Evolutionary conservation across 2,113 vertebrate species (phyloP).

Genomic region (Dascyllus trimaculatus): DNA sequence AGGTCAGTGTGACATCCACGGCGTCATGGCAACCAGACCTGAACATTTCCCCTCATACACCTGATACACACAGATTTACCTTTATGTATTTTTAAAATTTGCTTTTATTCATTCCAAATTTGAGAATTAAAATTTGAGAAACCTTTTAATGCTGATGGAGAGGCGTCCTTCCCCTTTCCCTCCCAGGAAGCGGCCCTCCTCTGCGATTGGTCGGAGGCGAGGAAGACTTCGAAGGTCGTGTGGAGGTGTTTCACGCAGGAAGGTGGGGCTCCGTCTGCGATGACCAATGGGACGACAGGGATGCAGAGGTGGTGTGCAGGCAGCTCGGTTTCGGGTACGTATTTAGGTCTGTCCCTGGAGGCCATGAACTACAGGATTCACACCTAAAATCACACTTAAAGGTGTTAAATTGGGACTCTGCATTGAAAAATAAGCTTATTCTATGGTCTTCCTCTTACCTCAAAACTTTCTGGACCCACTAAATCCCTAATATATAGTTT

Average conservation of each 20-base stretch:
- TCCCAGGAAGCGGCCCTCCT: slow-evolving; percentile 86
- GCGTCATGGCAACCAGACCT: slow-evolving; percentile 22
- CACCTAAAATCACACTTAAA: too few species aligned
- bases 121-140: too few species aligned
- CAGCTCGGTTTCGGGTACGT: slow-evolving; percentile 90
- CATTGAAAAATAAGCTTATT: too few species aligned
- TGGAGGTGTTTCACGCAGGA: slow-evolving; percentile 91
- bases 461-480: not conserved
- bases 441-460: too few species aligned
- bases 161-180: not conserved
- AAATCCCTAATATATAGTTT: not conserved
- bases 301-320: slow-evolving; percentile 93
- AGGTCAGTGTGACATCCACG: slow-evolving; percentile 84
- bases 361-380: too few species aligned
- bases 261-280: slow-evolving; percentile 93
- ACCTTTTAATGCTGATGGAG: not conserved
- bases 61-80: slow-evolving; percentile 5
- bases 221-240: slow-evolving; percentile 91
- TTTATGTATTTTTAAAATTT: not conserved
- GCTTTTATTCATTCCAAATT: not conserved
- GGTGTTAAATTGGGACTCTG: too few species aligned
- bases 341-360: too few species aligned
- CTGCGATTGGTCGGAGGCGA: slow-evolving; percentile 90
- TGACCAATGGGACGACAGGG: slow-evolving; percentile 92
- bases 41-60: not conserved